Percentiles rank a stretch among this genome's conserved stretches.
Conservation (phyloP, 2,113 vertebrate species). For the Tauraco erythrolophus region DNA sequence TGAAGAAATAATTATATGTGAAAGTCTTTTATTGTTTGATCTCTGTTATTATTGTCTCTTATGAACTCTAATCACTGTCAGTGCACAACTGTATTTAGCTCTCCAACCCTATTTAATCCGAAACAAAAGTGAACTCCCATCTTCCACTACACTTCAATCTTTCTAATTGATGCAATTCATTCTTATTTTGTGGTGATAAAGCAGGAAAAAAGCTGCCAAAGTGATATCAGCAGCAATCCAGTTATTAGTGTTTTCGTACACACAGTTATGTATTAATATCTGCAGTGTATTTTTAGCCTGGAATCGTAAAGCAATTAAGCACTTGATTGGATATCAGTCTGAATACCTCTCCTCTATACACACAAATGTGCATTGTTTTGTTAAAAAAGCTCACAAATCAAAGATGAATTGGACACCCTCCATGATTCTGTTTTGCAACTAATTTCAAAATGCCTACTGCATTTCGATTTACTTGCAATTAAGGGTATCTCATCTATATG, state of each 20-base stretch:
- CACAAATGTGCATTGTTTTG: background rate
- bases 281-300: background rate
- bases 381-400: background rate
- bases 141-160: background rate
- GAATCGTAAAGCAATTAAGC: background rate
- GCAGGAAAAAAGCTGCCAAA: background rate
- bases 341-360: background rate
- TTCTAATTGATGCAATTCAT: background rate
- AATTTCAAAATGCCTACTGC: background rate
- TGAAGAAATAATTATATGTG: background rate
- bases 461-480: background rate
- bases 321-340: background rate
- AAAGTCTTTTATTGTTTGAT: background rate
- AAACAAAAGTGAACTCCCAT: background rate
- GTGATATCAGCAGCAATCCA: background rate
- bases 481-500: background rate
- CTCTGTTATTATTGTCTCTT: background rate
- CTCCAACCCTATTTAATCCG: background rate
- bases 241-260: background rate
- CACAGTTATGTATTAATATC: background rate
- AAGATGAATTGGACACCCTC: background rate
- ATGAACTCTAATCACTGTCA: background rate
- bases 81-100: background rate
- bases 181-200: background rate
- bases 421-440: background rate